phyloP scores from a whole-genome alignment of 2,888 invertebrate genomes.

The Aphidoletes aphidimyza region DNA sequence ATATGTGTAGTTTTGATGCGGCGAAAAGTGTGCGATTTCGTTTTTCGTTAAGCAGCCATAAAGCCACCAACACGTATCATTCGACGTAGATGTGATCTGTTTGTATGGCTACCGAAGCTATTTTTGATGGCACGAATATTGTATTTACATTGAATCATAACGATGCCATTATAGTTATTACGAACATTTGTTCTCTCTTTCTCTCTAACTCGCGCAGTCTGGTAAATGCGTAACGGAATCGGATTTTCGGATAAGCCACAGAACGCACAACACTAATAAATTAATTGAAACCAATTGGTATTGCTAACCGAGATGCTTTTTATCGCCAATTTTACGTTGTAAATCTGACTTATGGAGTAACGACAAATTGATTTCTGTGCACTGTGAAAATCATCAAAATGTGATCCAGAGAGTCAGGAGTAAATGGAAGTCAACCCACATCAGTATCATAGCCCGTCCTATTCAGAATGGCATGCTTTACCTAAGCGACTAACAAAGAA shows the following conservation, averaged over 20 bases:
- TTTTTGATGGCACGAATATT: not conserved
- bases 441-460: no score
- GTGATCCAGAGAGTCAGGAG: no score
- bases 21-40: not conserved
- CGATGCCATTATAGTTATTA: slow-evolving; percentile 1
- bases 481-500: not conserved
- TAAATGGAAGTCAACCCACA: no score
- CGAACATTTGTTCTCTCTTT: not conserved
- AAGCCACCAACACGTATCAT: slow-evolving; percentile 35
- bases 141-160: not conserved
- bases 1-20: not conserved
- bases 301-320: not conserved
- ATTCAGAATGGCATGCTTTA: not conserved
- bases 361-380: no score
- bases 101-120: not conserved
- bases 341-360: no score
- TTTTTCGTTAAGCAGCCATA: not conserved
- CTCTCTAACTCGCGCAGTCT: not conserved
- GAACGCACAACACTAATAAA: not conserved
- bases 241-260: no score
- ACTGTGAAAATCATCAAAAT: no score
- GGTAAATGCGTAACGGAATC: no score
- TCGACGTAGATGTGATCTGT: not conserved
- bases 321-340: no score
- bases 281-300: not conserved